Base-by-base conservation (phyloP, 2,113 vertebrate genomes). In the Bujurquina vittata region DNA sequence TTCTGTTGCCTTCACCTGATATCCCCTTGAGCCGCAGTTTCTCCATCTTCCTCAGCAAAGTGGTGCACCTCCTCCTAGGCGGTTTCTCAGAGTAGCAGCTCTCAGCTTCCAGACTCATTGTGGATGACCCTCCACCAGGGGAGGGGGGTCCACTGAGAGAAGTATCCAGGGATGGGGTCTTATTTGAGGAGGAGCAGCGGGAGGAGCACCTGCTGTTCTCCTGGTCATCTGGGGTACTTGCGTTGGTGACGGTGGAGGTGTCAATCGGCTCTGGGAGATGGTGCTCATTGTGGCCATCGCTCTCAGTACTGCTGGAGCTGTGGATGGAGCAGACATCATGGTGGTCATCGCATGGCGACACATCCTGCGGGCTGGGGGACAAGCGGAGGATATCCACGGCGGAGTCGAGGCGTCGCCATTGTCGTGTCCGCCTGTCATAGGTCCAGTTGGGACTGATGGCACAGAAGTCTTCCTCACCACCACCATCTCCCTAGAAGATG, bases 371-470 rank as follows among this genome's bases (percentile, higher is more conserved):
- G 73, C 22, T 11, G 91, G 88, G 49, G 26, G 92, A 83, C 10
- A 11, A 81, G 54, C 3, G 79, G 4, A 81, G 86, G 81, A 54
- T 52, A 52, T 95, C 91, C 10, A 58, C 7, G 3, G 91, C 0
- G 5, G 75, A 81, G 76, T 93, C 86, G 0, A 94, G 83, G 62
- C 95, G 96, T 2, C 92, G 94, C 97, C 97, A 98, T 4, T 92
- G 90, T 14, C 78, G 91, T 7, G 84, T 94, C 83, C 78, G 91
- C 31, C 91, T 90, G 91, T 97, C 95, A 2, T 95, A 97, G 31
- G 94, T 90, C 97, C 97, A 98, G 80, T 94, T 96, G 40, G 93
- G 93, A 88, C 97, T 98, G 91, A 98, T 97, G 33, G 97, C 96
- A 35, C 95, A 97, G 5, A 95, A 95, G 35, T 97, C 96, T 6